Percentiles rank a stretch among this genome's conserved stretches.
Evolutionary conservation across 2,888 invertebrate genomes (phyloP).

Genomic region (Melipona bicolor): DNA sequence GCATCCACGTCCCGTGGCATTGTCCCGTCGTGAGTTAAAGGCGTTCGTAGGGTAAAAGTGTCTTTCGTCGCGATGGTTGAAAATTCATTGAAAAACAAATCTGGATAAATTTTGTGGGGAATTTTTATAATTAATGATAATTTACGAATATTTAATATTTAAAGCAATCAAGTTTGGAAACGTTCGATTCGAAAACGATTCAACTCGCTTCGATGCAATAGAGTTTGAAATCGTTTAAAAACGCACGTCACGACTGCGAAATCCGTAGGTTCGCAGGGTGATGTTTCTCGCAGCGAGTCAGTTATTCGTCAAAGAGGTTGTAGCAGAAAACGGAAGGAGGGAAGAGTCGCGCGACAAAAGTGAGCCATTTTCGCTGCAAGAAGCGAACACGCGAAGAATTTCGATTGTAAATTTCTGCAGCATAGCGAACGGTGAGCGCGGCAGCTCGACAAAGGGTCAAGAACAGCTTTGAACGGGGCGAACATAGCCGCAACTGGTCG

Average conservation of each 20-base stretch:
- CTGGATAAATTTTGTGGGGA: too few species aligned
- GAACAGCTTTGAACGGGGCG: slow-evolving; percentile 32
- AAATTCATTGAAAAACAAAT: too few species aligned
- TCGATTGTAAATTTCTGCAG: slow-evolving; percentile 41
- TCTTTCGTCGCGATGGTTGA: not conserved
- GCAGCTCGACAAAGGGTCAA: slow-evolving; percentile 45
- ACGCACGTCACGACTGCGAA: too few species aligned
- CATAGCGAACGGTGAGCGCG: not conserved
- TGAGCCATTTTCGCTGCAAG: not conserved
- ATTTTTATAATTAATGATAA: too few species aligned
- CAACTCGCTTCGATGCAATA: too few species aligned
- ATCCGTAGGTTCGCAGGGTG: too few species aligned
- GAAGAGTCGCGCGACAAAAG: not conserved
- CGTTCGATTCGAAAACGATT: too few species aligned
- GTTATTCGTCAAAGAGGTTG: not conserved
- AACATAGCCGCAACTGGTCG: not conserved
- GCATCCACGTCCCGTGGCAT: too few species aligned
- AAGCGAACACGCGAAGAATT: slow-evolving; percentile 33
- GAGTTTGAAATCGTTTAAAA: too few species aligned
- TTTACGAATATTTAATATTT: too few species aligned
- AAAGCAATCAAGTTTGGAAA: too few species aligned
- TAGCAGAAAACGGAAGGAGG: too few species aligned
- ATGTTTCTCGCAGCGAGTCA: not conserved
- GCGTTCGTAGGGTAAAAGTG: not conserved
- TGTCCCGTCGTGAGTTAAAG: not conserved